Evolutionary conservation across 2,113 vertebrate species (phyloP), one percentile per base, ranked within the genome.

Genomic region (Silurus glanis): DNA sequence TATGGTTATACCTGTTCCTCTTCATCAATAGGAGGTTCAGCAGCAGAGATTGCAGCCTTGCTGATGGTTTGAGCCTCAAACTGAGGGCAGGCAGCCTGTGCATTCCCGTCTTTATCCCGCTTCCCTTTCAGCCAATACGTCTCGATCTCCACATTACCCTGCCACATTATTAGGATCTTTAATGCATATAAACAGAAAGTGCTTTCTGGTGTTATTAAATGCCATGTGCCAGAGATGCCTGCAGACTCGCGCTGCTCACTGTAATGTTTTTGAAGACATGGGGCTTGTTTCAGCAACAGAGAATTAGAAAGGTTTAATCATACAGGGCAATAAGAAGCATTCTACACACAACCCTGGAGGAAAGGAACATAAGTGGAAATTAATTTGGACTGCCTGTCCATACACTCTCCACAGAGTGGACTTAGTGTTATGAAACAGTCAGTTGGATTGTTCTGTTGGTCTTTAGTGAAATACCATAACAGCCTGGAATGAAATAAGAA

Each of bases 41-140:
- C 86, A 7, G 86, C 89, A 9, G 90, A 89, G 76, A 93, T 84
- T 78, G 89, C 90, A 84, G 84, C 90, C 82, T 94, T 94, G 78
- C 92, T 93, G 89, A 95, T 94, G 88, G 92, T 94, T 87, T 94
- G 92, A 10, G 91, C 91, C 83, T 94, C 94, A 83, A 95, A 95
- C 90, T 94, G 93, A 19, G 93, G 94, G 85, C 94, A 95, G 0
- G 92, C 93, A 0, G 93, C 94, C 90, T 94, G 95, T 66, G 93
- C 93, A 5, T 95, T 95, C 3, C 94, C 93, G 1, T 94, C 94
- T 87, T 95, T 95, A 89, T 95, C 94, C 64, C 87, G 87, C 87
- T 94, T 95, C 74, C 94, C 93, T 82, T 94, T 95, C 88, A 95
- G 91, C 94, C 94, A 95, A 89, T 92, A 95, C 0, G 93, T 95